Conservation (phyloP, 2,888 invertebrate species). For the Cataglyphis livida region DNA sequence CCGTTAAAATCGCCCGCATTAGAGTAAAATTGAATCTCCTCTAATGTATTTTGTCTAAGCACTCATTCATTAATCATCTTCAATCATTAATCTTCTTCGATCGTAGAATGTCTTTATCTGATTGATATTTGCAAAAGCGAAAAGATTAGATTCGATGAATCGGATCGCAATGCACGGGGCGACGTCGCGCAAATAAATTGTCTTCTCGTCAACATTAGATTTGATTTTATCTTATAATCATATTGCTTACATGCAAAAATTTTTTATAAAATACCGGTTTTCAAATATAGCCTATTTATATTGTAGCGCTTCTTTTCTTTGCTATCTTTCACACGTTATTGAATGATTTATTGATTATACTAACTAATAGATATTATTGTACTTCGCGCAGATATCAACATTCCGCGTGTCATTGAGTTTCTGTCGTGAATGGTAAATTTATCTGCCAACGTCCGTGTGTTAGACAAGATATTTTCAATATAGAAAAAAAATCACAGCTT, state of each 20-base stretch:
- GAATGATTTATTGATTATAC: not conserved
- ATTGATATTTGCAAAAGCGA: conserved; percentile 14
- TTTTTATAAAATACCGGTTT: not conserved
- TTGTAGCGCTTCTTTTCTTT: not conserved
- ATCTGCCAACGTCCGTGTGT: conserved; percentile 65
- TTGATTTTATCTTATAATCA: not conserved
- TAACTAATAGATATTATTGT: conserved; percentile 42
- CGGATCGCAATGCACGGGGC: not conserved
- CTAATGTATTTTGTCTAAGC: conserved; percentile 13
- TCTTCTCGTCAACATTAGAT: not conserved
- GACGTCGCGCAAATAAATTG: conserved; percentile 12
- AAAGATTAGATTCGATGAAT: conserved; percentile 37
- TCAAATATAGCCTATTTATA: not conserved
- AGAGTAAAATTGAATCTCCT: conserved; percentile 19
- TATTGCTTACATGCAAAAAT: not conserved
- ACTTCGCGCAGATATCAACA: conserved; percentile 20
- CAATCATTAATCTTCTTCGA: not conserved
- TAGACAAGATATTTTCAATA: conserved; percentile 65
- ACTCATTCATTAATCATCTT: no score
- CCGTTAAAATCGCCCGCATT: not conserved
- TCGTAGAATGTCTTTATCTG: conserved; percentile 16
- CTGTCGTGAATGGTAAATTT: conserved; percentile 53
- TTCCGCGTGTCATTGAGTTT: conserved; percentile 9
- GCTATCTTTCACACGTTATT: not conserved
- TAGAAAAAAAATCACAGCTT: conserved; percentile 15